These are phyloP conservation scores for Fratercula arctica DNA, from an alignment of 2,797 vertebrate genomes.

Conservation along the genomic window DNA sequence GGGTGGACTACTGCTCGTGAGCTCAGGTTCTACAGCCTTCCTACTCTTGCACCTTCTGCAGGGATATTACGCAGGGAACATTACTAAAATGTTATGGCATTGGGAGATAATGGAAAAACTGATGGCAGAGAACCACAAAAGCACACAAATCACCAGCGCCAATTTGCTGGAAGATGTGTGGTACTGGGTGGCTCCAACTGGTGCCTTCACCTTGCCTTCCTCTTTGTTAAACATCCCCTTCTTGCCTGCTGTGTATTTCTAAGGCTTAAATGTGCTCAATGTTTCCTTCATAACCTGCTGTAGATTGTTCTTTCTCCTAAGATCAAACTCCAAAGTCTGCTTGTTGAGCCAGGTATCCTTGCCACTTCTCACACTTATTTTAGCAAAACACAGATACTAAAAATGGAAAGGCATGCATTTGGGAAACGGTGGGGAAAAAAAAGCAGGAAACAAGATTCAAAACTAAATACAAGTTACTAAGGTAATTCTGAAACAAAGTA, in stretches of 20 bases:
- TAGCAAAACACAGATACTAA: background rate
- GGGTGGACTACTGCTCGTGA: background rate
- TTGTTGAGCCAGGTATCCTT: background rate
- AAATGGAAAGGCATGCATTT: background rate
- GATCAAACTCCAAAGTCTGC: background rate
- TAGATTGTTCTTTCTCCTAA: background rate
- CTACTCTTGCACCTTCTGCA: background rate
- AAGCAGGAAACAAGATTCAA: background rate
- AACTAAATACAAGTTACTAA: background rate
- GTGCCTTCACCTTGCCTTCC: background rate
- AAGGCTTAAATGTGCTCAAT: background rate
- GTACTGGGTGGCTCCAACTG: background rate
- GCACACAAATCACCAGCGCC: background rate
- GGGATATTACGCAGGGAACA: background rate
- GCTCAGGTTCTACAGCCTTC: background rate
- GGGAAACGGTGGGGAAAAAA: background rate
- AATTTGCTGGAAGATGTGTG: background rate
- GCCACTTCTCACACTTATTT: background rate
- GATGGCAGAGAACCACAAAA: background rate
- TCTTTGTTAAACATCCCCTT: background rate
- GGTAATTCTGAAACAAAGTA: background rate
- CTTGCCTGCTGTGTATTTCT: background rate
- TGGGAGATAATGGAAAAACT: background rate
- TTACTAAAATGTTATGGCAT: rapidly evolving
- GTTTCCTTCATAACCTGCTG: background rate